A percentile compares a stretch with the other conserved stretches of the same genome.
Evolutionary conservation across 2,797 vertebrate species (phyloP).

Genomic region (Rhinella marina): DNA sequence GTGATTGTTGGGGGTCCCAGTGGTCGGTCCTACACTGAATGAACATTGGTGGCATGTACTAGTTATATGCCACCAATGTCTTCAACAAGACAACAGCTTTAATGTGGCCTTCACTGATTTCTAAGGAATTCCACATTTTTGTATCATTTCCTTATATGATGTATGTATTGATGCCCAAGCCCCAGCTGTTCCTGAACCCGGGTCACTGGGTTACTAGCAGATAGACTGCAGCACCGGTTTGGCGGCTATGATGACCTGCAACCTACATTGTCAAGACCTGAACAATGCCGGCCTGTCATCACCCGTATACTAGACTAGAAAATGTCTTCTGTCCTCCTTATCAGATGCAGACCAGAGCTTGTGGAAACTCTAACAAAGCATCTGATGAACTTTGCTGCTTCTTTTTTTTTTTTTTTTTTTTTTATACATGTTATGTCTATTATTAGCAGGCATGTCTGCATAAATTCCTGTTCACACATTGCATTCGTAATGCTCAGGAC

Average conservation of each 20-base stretch:
- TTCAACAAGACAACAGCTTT: too few species aligned
- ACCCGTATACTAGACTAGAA: not conserved
- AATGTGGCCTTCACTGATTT: too few species aligned
- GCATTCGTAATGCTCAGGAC: not conserved
- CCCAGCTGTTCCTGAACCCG: too few species aligned
- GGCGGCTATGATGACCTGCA: not conserved
- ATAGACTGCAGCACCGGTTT: not conserved
- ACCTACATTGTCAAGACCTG: not conserved
- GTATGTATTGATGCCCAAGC: too few species aligned
- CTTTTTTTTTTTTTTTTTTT: too few species aligned
- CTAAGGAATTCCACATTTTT: not conserved
- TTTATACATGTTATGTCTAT: not conserved
- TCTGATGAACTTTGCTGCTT: too few species aligned
- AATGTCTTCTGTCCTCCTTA: not conserved
- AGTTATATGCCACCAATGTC: too few species aligned
- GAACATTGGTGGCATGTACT: too few species aligned
- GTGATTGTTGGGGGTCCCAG: too few species aligned
- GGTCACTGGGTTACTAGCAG: constrained; percentile 1
- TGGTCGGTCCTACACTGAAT: too few species aligned
- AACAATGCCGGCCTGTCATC: not conserved
- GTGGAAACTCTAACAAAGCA: not conserved
- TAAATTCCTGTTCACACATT: not conserved
- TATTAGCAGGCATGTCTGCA: not conserved
- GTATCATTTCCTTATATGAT: not conserved
- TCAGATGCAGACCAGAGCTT: not conserved